Percentiles rank a stretch among this genome's conserved stretches.
Conservation (phyloP, 2,888 invertebrate species). For the Cremastinae sp. region DNA sequence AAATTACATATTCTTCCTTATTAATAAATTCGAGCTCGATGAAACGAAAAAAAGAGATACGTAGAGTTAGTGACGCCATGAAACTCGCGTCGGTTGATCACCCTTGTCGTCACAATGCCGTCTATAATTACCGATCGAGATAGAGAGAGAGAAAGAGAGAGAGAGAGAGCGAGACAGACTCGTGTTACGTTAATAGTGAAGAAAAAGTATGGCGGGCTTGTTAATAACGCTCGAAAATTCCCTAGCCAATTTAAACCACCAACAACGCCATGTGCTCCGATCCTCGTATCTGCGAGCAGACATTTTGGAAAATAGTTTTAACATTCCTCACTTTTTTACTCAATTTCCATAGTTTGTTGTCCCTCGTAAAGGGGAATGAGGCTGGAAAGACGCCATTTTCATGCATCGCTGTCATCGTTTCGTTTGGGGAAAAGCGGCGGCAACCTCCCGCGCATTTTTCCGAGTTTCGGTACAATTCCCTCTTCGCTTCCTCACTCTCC, state of each 20-base stretch:
- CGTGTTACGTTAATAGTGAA: conserved; percentile 55
- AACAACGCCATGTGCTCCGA: conserved; percentile 66
- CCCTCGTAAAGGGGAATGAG: background rate
- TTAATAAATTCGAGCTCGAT: conserved; percentile 20
- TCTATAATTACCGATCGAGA: conserved; percentile 73
- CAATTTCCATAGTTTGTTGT: background rate
- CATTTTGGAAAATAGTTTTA: conserved; percentile 41
- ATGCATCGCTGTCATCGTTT: conserved; percentile 63
- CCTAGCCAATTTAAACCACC: conserved; percentile 36
- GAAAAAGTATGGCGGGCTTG: conserved; percentile 56
- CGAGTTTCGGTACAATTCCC: conserved; percentile 58
- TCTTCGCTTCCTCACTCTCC: conserved; percentile 18
- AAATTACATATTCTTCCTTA: conserved; percentile 6
- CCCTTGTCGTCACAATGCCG: conserved; percentile 69
- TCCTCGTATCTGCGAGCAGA: background rate
- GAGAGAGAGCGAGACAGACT: conserved; percentile 24
- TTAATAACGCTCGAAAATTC: conserved; percentile 43
- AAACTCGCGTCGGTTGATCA: conserved; percentile 72
- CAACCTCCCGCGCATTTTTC: conserved; percentile 77
- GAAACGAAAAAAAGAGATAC: conserved; percentile 12
- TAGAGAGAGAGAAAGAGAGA: conserved; percentile 53
- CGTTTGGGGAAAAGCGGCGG: conserved; percentile 62
- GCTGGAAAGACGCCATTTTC: conserved; percentile 67
- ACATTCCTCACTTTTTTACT: conserved; percentile 17
- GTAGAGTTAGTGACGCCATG: conserved; percentile 71